Evolutionary conservation across 2,888 invertebrate genomes (phyloP).

Genomic region (Cyaniris semiargus): DNA sequence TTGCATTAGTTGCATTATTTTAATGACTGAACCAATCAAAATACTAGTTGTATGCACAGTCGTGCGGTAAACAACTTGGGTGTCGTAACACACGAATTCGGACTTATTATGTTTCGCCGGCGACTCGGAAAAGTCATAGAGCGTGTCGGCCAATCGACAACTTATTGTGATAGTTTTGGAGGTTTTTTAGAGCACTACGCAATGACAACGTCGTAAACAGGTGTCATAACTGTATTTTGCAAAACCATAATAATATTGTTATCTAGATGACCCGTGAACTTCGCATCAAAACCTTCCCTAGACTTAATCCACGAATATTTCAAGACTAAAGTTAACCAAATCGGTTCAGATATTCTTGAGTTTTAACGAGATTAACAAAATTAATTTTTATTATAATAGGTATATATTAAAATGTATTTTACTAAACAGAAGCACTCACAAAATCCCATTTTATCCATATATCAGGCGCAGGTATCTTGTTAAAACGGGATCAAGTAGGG

Average conservation of each 20-base stretch:
- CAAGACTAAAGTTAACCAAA: no score
- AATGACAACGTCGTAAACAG: conserved; percentile 32
- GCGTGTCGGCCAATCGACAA: conserved; percentile 57
- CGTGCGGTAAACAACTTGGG: conserved; percentile 15
- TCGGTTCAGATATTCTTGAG: no score
- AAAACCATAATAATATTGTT: neutral
- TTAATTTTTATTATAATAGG: no score
- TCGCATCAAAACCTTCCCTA: no score
- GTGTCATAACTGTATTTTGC: neutral
- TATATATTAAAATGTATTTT: no score
- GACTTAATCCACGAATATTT: no score
- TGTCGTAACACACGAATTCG: conserved; percentile 11
- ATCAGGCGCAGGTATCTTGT: no score
- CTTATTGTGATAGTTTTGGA: conserved; percentile 54
- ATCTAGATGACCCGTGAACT: neutral
- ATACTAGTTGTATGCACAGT: conserved; percentile 13
- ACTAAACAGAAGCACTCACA: no score
- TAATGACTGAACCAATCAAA: neutral
- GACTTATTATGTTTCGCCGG: conserved; percentile 24
- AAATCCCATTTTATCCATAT: no score
- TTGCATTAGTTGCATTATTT: conserved; percentile 12
- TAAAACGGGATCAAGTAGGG: no score
- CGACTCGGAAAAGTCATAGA: conserved; percentile 44
- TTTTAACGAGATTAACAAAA: no score
- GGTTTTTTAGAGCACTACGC: conserved; percentile 37